Evolutionary conservation across 2,113 vertebrate species (phyloP).

Genomic region (Erythrocercus mccallii): DNA sequence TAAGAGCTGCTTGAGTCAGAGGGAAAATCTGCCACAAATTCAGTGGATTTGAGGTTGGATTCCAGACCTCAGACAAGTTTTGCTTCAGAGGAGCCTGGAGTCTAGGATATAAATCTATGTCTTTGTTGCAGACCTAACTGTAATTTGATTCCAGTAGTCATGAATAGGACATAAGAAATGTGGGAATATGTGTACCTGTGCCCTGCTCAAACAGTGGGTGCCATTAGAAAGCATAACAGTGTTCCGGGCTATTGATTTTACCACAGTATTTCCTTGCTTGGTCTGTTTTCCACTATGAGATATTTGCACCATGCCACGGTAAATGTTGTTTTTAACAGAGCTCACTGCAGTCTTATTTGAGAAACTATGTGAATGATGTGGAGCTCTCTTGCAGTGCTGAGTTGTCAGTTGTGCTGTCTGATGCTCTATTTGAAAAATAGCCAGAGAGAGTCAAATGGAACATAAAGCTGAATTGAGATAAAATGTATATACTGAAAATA

Average conservation of each 20-base stretch:
- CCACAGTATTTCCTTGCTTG: slow-evolving; percentile 47
- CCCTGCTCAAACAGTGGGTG: neutral
- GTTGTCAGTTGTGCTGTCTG: neutral
- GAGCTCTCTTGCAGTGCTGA: neutral
- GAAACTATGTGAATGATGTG: slow-evolving; percentile 2
- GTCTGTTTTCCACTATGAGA: slow-evolving; percentile 14
- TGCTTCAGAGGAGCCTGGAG: neutral
- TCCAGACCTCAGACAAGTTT: neutral
- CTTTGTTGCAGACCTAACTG: neutral
- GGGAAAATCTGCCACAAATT: neutral
- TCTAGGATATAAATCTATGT: neutral
- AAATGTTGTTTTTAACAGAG: slow-evolving; percentile 44
- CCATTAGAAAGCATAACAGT: slow-evolving; percentile 27
- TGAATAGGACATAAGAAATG: neutral
- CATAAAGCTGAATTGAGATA: neutral
- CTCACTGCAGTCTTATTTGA: neutral
- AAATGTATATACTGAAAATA: neutral
- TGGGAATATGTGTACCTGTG: neutral
- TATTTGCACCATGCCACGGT: neutral
- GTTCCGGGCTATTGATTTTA: slow-evolving; percentile 38
- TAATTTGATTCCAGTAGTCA: slow-evolving; percentile 4
- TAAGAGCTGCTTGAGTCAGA: neutral
- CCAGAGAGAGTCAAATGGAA: neutral
- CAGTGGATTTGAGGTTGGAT: neutral
- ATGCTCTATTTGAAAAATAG: neutral